Evolutionary conservation across 2,113 vertebrate genomes (phyloP).

Genomic region (Tyto alba): DNA sequence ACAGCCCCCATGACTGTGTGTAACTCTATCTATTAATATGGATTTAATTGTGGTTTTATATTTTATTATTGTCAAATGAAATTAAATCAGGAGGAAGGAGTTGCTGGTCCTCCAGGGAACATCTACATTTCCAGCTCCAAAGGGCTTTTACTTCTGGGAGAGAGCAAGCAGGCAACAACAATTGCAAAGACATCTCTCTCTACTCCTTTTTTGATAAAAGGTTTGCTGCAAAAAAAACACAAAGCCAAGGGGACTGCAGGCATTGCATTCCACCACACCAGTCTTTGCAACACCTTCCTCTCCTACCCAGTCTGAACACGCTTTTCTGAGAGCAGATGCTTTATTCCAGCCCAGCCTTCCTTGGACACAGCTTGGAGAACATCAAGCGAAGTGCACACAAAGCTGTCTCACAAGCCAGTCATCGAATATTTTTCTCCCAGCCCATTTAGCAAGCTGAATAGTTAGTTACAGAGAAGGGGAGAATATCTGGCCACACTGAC

Average conservation of each 20-base stretch:
- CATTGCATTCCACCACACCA: not conserved
- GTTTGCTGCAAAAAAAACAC: not conserved
- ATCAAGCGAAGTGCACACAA: not conserved
- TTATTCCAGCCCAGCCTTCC: not conserved
- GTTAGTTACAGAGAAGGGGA: not conserved
- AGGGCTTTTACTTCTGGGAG: not conserved
- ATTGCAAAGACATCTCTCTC: not conserved
- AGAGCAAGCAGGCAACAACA: not conserved
- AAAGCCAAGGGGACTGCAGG: not conserved
- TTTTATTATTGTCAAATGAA: slow-evolving; percentile 28
- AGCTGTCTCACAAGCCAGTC: not conserved
- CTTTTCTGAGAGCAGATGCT: not conserved
- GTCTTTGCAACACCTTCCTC: not conserved
- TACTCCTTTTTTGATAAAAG: not conserved
- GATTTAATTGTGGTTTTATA: slow-evolving; percentile 13
- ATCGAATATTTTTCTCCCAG: not conserved
- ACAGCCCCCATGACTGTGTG: not conserved
- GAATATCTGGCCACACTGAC: not conserved
- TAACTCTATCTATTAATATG: slow-evolving; percentile 31
- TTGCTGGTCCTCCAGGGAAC: not conserved
- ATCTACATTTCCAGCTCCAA: not conserved
- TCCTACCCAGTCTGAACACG: not conserved
- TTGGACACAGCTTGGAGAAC: not conserved
- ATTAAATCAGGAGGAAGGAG: slow-evolving; percentile 48
- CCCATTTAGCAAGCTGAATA: not conserved